Percentiles rank a stretch among this genome's conserved stretches.
Evolutionary conservation across 2,888 invertebrate species (phyloP).

Genomic region (Neoitamus cyanurus): DNA sequence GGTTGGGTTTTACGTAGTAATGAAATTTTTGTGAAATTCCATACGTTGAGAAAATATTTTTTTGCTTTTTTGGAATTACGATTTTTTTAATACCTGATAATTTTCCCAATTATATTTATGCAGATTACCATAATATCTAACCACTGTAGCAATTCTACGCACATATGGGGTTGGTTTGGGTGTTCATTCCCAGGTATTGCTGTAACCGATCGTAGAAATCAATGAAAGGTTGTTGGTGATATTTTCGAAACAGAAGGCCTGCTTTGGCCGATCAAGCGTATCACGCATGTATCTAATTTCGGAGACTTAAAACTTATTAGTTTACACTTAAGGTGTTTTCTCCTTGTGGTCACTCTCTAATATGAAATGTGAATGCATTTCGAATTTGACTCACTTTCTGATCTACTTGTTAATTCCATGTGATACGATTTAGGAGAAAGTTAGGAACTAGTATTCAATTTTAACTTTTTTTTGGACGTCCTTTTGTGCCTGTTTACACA

Average conservation of each 20-base stretch:
- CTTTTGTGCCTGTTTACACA: no score
- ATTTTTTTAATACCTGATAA: no score
- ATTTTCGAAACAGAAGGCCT: background rate
- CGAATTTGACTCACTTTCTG: background rate
- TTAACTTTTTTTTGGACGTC: no score
- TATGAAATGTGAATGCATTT: background rate
- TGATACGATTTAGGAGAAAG: no score
- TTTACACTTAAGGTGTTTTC: background rate
- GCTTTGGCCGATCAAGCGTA: background rate
- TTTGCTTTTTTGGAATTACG: background rate
- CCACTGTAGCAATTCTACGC: no score
- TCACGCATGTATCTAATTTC: background rate
- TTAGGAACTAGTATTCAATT: no score
- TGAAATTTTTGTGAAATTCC: background rate
- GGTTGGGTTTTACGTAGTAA: background rate
- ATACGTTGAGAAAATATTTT: background rate
- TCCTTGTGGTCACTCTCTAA: background rate
- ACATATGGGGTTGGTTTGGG: background rate
- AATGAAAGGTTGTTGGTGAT: background rate
- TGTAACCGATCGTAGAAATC: background rate
- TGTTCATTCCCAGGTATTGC: background rate
- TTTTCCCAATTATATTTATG: no score
- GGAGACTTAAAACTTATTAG: background rate
- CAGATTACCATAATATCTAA: no score
- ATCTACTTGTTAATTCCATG: background rate